Percentiles rank a stretch among this genome's conserved stretches.
Evolutionary conservation across 2,797 vertebrate species (phyloP).

Genomic region (Sebastiscus albofasciatus): DNA sequence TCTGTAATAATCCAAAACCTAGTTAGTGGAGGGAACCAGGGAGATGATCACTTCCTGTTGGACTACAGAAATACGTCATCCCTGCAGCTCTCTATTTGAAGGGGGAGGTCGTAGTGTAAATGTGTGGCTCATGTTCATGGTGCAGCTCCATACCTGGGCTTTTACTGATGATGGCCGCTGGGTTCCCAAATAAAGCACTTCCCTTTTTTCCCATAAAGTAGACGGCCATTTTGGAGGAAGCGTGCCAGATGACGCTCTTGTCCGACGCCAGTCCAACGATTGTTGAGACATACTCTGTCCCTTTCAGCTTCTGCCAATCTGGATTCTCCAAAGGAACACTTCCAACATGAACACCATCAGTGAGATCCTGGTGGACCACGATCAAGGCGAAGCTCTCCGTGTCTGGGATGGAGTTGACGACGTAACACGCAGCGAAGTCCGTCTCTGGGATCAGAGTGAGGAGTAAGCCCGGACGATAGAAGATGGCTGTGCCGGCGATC

Average conservation of each 20-base stretch:
- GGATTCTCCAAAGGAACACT: rapidly evolving
- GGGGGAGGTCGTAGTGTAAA: neutral
- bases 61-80: too few relatives aligned
- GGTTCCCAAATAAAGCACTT: conserved; percentile 35
- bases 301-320: conserved; percentile 28
- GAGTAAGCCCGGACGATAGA: conserved; percentile 65
- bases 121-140: neutral
- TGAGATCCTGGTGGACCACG: conserved; percentile 35
- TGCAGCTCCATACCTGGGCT: conserved; percentile 66
- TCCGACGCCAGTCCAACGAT: rapidly evolving
- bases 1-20: too few relatives aligned
- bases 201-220: conserved; percentile 29
- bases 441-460: conserved; percentile 67
- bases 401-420: rapidly evolving
- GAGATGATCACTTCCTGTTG: too few relatives aligned
- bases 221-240: conserved; percentile 61
- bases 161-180: conserved; percentile 59
- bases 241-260: conserved; percentile 71
- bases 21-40: too few relatives aligned
- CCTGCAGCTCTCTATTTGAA: too few relatives aligned
- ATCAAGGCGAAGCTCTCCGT: neutral
- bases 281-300: conserved; percentile 36
- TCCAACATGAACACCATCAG: neutral
- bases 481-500: neutral
- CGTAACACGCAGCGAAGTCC: conserved; percentile 68